These are phyloP conservation scores for Parascotia fuliginaria DNA, from an alignment of 2,888 invertebrate genomes.

Conservation along the genomic window DNA sequence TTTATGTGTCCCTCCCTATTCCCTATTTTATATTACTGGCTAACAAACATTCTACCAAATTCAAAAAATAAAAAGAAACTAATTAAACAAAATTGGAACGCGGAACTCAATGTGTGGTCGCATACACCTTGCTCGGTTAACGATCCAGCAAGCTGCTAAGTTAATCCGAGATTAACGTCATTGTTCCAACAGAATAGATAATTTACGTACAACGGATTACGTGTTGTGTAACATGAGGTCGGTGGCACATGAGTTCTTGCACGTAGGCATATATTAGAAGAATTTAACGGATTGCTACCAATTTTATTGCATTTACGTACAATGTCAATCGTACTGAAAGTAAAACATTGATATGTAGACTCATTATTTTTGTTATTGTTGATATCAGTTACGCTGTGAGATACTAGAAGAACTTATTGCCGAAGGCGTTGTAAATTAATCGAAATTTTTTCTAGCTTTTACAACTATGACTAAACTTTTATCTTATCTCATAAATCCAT, in stretches of 20 bases:
- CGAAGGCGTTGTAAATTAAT: no score
- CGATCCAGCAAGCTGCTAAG: slow-evolving; percentile 48
- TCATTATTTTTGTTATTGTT: no score
- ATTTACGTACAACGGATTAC: slow-evolving; percentile 57
- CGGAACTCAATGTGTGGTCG: slow-evolving; percentile 59
- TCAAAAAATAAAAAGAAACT: slow-evolving; percentile 27
- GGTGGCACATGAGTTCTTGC: slow-evolving; percentile 14
- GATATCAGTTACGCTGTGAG: no score
- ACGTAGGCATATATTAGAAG: slow-evolving; percentile 10
- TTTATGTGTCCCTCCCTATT: background rate
- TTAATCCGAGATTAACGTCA: slow-evolving; percentile 60
- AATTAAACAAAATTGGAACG: slow-evolving; percentile 49
- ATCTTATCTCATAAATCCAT: no score
- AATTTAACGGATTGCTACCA: slow-evolving; percentile 2
- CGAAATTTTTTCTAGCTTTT: no score
- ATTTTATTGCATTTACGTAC: background rate
- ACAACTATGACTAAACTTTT: no score
- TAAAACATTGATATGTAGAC: no score
- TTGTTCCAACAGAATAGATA: slow-evolving; percentile 66
- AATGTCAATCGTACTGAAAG: no score
- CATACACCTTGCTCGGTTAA: slow-evolving; percentile 34
- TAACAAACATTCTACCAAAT: background rate
- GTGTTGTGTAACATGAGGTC: slow-evolving; percentile 39
- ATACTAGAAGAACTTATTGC: no score
- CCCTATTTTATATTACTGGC: background rate